Percentiles rank a stretch among this genome's conserved stretches.
These are phyloP conservation scores for Nyctalus aviator DNA, from an alignment of 2,797 vertebrate species.

Conservation along the genomic window DNA sequence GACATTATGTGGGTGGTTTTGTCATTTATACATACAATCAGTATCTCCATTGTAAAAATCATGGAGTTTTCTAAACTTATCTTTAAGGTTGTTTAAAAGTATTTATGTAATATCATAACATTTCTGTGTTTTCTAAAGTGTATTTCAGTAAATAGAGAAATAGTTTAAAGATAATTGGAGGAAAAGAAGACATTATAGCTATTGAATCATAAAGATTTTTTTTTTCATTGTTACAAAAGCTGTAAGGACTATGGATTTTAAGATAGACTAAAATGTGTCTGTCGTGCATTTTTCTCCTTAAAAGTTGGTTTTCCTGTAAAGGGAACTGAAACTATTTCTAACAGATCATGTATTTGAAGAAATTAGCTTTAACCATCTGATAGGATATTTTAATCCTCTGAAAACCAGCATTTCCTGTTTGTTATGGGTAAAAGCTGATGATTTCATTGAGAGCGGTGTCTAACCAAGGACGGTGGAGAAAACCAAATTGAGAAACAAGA, in stretches of 20 bases:
- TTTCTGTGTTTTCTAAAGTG: not conserved
- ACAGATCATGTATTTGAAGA: not conserved
- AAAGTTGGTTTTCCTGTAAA: not conserved
- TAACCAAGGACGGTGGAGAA: not conserved
- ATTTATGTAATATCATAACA: constrained; percentile 13
- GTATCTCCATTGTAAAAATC: not conserved
- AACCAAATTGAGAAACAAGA: not conserved
- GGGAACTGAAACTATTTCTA: not conserved
- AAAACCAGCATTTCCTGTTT: not conserved
- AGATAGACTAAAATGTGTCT: not conserved
- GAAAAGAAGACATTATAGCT: not conserved
- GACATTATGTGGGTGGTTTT: not conserved
- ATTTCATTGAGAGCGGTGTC: not conserved
- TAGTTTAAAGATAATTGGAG: not conserved
- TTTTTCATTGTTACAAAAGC: not conserved
- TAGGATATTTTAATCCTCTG: not conserved
- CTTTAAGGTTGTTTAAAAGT: not conserved
- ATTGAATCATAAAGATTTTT: not conserved
- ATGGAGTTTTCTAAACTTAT: not conserved
- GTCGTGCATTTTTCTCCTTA: not conserved
- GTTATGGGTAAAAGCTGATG: not conserved
- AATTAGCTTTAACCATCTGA: not conserved
- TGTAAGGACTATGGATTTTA: not conserved
- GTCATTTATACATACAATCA: not conserved
- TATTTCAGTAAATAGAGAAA: not conserved